phyloP scores from a whole-genome alignment of 2,113 vertebrate species.

The Hemibagrus wyckioides region DNA sequence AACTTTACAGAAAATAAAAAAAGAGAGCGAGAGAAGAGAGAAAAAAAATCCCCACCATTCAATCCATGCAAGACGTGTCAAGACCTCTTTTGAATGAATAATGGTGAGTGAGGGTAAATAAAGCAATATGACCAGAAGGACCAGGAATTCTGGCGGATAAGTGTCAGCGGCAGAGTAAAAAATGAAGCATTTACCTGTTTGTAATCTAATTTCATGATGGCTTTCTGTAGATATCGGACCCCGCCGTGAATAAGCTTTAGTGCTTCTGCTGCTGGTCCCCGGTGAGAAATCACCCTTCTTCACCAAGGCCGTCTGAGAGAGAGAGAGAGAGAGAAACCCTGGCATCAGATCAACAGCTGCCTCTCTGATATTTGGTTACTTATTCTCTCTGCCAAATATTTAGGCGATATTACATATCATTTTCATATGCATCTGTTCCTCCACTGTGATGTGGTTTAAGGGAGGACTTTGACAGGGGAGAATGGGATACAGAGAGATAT shows the following conservation, averaged over 20 bases:
- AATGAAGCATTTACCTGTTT: conserved; percentile 96
- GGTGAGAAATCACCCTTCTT: conserved; percentile 95
- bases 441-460: conserved; percentile 73
- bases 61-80: conserved; percentile 75
- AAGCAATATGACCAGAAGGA: conserved; percentile 83
- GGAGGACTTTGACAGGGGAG: conserved; percentile 31
- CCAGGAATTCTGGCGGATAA: conserved; percentile 79
- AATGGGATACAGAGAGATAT: conserved; percentile 73
- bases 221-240: conserved; percentile 98
- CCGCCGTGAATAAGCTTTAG: conserved; percentile 93
- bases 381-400: conserved; percentile 75
- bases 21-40: not conserved
- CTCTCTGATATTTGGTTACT: conserved; percentile 69
- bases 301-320: conserved; percentile 85
- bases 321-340: conserved; percentile 20
- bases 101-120: conserved; percentile 80
- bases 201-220: conserved; percentile 94
- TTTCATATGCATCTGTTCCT: conserved; percentile 75
- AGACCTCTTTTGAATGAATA: conserved; percentile 75
- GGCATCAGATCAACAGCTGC: conserved; percentile 75
- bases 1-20: conserved; percentile 56
- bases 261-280: conserved; percentile 91
- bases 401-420: conserved; percentile 70
- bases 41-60: conserved; percentile 65
- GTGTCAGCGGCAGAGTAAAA: conserved; percentile 80